Conservation (phyloP, 1,140 invertebrate genomes). For the Ceratosolen solmsi region DNA sequence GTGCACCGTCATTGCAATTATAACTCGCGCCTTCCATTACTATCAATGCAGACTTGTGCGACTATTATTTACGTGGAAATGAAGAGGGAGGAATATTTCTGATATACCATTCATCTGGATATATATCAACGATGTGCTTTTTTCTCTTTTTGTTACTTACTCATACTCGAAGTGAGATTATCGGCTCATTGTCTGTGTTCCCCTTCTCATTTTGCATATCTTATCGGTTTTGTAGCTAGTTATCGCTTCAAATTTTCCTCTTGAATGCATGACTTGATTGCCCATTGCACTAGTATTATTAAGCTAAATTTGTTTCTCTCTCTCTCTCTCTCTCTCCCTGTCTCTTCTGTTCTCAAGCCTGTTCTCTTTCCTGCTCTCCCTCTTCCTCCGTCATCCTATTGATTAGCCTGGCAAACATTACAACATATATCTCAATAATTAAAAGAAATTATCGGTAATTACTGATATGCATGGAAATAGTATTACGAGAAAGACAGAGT, state of each 20-base stretch:
- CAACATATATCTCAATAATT: not conserved
- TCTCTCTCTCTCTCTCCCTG: slow-evolving; percentile 14
- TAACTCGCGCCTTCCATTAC: not conserved
- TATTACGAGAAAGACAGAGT: not conserved
- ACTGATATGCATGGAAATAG: not conserved
- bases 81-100: not conserved
- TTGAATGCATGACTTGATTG: not conserved
- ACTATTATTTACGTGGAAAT: not conserved
- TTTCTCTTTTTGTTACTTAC: not conserved
- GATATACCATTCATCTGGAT: not conserved
- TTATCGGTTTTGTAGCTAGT: not conserved
- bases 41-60: not conserved
- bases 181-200: not conserved
- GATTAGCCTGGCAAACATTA: not conserved
- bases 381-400: no score
- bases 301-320: no score
- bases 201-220: not conserved
- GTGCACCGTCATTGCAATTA: not conserved
- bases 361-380: not conserved
- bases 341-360: not conserved
- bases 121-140: not conserved
- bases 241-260: not conserved
- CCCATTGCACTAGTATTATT: not conserved
- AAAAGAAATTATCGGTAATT: not conserved
- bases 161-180: not conserved